phyloP scores from a whole-genome alignment of 2,113 vertebrate genomes.

The Tautogolabrus adspersus region DNA sequence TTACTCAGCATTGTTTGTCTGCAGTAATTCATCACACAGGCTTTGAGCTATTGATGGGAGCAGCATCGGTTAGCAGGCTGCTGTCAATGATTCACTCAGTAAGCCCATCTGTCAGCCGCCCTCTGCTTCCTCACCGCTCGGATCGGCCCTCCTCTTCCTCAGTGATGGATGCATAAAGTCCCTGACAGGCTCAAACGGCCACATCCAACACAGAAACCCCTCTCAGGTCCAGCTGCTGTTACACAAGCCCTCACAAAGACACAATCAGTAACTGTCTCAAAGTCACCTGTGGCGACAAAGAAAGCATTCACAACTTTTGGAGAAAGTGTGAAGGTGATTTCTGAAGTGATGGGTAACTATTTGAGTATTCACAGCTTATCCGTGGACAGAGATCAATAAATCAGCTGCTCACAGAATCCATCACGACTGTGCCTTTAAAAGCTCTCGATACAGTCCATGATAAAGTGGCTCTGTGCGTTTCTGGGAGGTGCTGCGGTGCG shows the following conservation, averaged over 20 bases:
- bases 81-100: conserved; percentile 87
- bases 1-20: conserved; percentile 86
- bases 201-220: conserved; percentile 51
- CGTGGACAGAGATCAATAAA: conserved; percentile 72
- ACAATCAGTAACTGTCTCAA: conserved; percentile 51
- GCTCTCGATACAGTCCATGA: conserved; percentile 73
- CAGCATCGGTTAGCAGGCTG: conserved; percentile 83
- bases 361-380: conserved; percentile 77
- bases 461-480: conserved; percentile 62
- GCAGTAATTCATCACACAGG: conserved; percentile 85
- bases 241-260: conserved; percentile 42
- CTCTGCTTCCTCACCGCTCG: conserved; percentile 68
- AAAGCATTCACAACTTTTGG: conserved; percentile 40
- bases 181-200: conserved; percentile 55
- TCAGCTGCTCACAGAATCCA: conserved; percentile 72
- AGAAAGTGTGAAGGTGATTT: conserved; percentile 49
- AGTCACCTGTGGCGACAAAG: conserved; percentile 51
- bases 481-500: conserved; percentile 50
- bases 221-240: conserved; percentile 35
- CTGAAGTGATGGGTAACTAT: conserved; percentile 72
- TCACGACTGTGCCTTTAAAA: conserved; percentile 75
- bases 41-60: conserved; percentile 86
- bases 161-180: conserved; percentile 73
- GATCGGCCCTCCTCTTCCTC: conserved; percentile 77
- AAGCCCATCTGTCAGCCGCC: conserved; percentile 82